Evolutionary conservation across 2,113 vertebrate genomes (phyloP), one percentile per base, ranked within the genome.

Genomic region (Spermophilus dauricus): DNA sequence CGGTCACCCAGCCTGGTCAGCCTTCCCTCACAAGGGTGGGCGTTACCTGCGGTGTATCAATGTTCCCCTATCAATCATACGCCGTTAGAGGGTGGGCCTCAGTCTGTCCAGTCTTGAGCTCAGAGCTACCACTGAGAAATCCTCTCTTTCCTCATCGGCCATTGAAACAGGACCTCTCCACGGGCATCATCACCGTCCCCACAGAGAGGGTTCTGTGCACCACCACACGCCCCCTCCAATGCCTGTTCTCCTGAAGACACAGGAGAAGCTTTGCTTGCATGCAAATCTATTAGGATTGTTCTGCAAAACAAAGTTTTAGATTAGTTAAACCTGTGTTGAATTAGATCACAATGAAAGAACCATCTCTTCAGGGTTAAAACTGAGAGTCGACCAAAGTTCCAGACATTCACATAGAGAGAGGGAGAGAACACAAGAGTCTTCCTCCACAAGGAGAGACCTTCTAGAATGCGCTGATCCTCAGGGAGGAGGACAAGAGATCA

Each of bases 351-450:
- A 85, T 73, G 56, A 90, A 94, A 92, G 39, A 82, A 90, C 56
- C n/a, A 26, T 67, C 48, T 90, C 58, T 96, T 48, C 6, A 8
- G 73, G 72, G 80, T 88, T 92, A 88, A 53, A 96, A 75, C 34
- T 91, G 88, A 93, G 89, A 77, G 95, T 94, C 97, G 96, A 93
- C 93, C 82, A 89, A 70, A 39, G 56, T 65, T 92, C 86, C 86
- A 78, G 81, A 96, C 76, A 69, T 18, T 32, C 39, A 96, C 56
- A 78, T 30, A 63, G 26, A 42, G n/a, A 61, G 53, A 42, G 26
- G 45, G 53, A n/a, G 61, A 91, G 34, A 58, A 56, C 30, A 4
- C 32, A 67, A 95, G 39, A 14, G 0, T 16, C 73, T 94, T 89
- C 61, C 83, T 76, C 61, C 65, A 11, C 58, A 34, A 84, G 56